phyloP scores from a whole-genome alignment of 2,797 vertebrate species.

The Sebastes matsubarae region DNA sequence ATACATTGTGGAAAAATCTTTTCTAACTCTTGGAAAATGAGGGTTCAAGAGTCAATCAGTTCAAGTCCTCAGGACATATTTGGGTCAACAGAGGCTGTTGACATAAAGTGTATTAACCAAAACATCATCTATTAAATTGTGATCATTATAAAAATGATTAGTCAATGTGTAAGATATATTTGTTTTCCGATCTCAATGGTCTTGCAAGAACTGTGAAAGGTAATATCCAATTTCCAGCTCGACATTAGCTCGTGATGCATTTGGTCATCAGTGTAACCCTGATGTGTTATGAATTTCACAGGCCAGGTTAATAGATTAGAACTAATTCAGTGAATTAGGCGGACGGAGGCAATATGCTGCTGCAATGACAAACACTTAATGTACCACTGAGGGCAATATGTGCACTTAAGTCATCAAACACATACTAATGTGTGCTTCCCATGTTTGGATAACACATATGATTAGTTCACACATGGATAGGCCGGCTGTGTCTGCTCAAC shows the following conservation, averaged over 20 bases:
- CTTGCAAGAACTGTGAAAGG: neutral
- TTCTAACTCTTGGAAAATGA: neutral
- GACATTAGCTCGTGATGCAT: neutral
- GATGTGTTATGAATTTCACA: conserved; percentile 8
- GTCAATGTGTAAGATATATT: neutral
- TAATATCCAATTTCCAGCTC: neutral
- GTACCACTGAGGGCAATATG: neutral
- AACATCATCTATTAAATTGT: neutral
- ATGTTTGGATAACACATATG: conserved; percentile 24
- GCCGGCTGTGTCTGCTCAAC: neutral
- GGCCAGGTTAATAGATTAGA: conserved; percentile 17
- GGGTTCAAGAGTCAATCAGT: neutral
- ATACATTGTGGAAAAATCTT: neutral
- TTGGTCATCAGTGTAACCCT: neutral
- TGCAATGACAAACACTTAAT: conserved; percentile 6
- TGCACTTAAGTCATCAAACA: conserved; percentile 6
- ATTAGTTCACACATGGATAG: conserved; percentile 15
- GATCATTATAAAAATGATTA: neutral
- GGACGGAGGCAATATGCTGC: neutral
- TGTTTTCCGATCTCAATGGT: neutral
- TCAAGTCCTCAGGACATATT: neutral
- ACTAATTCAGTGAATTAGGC: conserved; percentile 9
- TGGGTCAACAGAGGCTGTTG: neutral
- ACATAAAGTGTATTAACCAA: neutral
- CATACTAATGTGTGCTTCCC: neutral